phyloP scores from a whole-genome alignment of 2,888 invertebrate genomes.

The Synergus gifuensis region DNA sequence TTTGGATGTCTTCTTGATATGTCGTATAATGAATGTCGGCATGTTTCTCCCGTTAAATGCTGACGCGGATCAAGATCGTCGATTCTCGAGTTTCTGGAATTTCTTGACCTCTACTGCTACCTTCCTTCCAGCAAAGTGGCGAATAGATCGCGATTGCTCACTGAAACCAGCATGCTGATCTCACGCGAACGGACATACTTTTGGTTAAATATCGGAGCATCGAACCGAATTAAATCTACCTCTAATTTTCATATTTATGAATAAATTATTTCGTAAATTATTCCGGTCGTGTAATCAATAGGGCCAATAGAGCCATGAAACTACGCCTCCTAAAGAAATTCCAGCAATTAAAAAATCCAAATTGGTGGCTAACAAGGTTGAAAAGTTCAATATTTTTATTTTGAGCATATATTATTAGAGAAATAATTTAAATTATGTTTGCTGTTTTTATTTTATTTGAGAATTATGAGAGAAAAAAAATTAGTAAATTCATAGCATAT shows the following conservation, averaged over 20 bases:
- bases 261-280: constrained; percentile 60
- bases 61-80: constrained; percentile 46
- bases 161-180: constrained; percentile 39
- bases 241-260: constrained; percentile 57
- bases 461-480: neutral
- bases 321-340: constrained; percentile 7
- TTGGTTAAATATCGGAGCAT: constrained; percentile 46
- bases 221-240: constrained; percentile 56
- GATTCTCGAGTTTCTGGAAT: constrained; percentile 53
- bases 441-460: neutral
- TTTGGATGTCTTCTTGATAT: constrained; percentile 38
- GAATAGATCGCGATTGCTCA: constrained; percentile 44
- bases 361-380: neutral
- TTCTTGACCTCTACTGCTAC: constrained; percentile 49
- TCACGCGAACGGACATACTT: constrained; percentile 28
- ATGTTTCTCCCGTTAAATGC: constrained; percentile 29
- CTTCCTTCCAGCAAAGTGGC: constrained; percentile 26
- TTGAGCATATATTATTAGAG: neutral
- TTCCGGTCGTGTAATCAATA: constrained; percentile 54
- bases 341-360: neutral
- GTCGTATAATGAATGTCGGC: constrained; percentile 36
- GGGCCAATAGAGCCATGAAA: constrained; percentile 44
- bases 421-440: too few relatives aligned
- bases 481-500: neutral
- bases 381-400: neutral